These are phyloP conservation scores for Drosophila kanapiae DNA, from an alignment of 1,140 invertebrate genomes.

Conservation along the genomic window DNA sequence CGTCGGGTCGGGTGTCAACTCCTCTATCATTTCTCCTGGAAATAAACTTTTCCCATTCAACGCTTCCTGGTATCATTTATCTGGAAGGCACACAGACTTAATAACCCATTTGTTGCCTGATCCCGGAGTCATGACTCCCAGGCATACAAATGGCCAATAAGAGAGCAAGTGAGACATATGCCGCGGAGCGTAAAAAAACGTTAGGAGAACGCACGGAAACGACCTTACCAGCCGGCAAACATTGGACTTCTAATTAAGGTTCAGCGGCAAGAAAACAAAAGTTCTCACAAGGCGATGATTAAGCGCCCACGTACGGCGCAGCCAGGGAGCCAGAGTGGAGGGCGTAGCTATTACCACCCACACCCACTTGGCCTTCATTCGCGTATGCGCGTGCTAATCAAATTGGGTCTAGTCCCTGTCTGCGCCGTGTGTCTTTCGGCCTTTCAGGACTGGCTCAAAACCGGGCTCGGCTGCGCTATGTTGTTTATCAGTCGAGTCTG, in stretches of 20 bases:
- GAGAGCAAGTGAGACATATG: constrained; percentile 53
- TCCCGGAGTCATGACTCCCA: constrained; percentile 38
- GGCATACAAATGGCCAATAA: constrained; percentile 78
- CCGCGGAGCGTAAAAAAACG: constrained; percentile 62
- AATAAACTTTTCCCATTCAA: constrained; percentile 39
- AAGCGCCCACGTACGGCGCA: constrained; percentile 63
- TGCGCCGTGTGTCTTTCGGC: constrained; percentile 48
- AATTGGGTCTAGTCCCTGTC: constrained; percentile 82
- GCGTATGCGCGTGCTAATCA: constrained; percentile 74
- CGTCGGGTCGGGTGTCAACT: constrained; percentile 24
- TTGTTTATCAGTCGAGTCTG: constrained; percentile 79
- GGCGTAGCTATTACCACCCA: constrained; percentile 17
- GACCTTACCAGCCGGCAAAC: constrained; percentile 69
- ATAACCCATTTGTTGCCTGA: constrained; percentile 77
- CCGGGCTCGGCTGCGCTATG: constrained; percentile 14
- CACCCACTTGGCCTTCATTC: constrained; percentile 62
- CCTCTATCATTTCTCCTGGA: constrained; percentile 16
- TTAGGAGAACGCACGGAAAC: constrained; percentile 36
- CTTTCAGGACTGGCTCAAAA: constrained; percentile 27
- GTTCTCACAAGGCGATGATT: constrained; percentile 64
- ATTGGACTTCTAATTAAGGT: constrained; percentile 79
- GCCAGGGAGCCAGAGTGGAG: background rate
- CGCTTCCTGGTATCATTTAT: constrained; percentile 47
- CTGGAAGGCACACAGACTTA: constrained; percentile 55
- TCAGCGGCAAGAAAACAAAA: constrained; percentile 52